These are phyloP conservation scores for Sebastes minor DNA, from an alignment of 2,797 vertebrate species.

Conservation along the genomic window DNA sequence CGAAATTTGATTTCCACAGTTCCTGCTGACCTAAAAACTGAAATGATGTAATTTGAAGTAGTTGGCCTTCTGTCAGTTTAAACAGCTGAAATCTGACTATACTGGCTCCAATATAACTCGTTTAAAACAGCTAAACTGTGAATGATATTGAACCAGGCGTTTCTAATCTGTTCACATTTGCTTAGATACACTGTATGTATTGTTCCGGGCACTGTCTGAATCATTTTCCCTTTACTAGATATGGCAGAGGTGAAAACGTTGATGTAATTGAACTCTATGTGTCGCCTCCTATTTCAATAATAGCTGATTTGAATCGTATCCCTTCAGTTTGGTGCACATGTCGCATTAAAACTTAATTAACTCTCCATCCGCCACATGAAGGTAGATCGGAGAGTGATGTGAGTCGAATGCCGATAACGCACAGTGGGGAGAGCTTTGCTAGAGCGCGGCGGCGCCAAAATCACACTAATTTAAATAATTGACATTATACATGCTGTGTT, in stretches of 20 bases:
- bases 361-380: slow-evolving; percentile 35
- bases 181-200: neutral
- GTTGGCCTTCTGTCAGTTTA: slow-evolving; percentile 7
- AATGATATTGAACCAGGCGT: neutral
- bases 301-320: slow-evolving; percentile 37
- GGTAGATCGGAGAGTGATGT: slow-evolving; percentile 25
- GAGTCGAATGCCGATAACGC: slow-evolving; percentile 56
- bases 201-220: slow-evolving; percentile 5
- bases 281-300: slow-evolving; percentile 25
- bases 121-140: slow-evolving; percentile 10
- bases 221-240: slow-evolving; percentile 3
- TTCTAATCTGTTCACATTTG: neutral
- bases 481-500: slow-evolving; percentile 78
- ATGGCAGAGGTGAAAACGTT: neutral
- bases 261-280: neutral
- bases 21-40: slow-evolving; percentile 2
- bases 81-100: neutral
- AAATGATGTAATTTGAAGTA: neutral
- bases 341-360: slow-evolving; percentile 71
- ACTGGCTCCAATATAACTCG: neutral
- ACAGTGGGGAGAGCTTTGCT: slow-evolving; percentile 44
- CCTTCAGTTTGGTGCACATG: slow-evolving; percentile 37
- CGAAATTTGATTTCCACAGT: slow-evolving; percentile 1
- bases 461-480: slow-evolving; percentile 80
- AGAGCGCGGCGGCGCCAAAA: slow-evolving; percentile 50